phyloP scores from a whole-genome alignment of 1,140 invertebrate species.

The Tyrophagus putrescentiae region DNA sequence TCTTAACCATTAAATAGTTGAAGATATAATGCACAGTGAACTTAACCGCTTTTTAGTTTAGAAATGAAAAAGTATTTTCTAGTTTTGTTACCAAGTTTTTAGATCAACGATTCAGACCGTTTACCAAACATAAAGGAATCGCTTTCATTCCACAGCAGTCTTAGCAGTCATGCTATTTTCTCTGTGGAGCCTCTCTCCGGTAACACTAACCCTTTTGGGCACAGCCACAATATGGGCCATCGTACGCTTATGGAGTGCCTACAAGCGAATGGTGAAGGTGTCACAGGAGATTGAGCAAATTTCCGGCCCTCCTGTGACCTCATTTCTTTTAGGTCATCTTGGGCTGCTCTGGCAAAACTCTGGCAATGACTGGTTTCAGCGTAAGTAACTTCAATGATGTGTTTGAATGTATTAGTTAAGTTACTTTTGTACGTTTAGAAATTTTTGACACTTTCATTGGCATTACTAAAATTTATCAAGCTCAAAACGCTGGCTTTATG shows the following conservation, averaged over 20 bases:
- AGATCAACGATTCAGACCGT: no score
- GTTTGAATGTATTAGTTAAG: not conserved
- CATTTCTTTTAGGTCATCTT: conserved; percentile 2
- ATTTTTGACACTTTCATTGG: conserved; percentile 15
- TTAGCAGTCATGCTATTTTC: not conserved
- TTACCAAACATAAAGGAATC: no score
- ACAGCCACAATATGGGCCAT: not conserved
- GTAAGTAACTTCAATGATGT: conserved; percentile 8
- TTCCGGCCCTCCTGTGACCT: conserved; percentile 2
- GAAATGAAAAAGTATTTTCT: no score
- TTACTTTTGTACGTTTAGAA: conserved; percentile 6
- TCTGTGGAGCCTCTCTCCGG: not conserved
- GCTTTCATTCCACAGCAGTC: no score
- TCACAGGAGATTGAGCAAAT: conserved; percentile 7
- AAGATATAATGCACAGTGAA: not conserved
- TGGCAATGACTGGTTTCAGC: conserved; percentile 6
- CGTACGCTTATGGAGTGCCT: not conserved
- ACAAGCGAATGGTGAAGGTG: not conserved
- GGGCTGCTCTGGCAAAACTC: not conserved
- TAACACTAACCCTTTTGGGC: not conserved
- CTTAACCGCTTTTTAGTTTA: no score
- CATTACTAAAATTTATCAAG: conserved; percentile 17
- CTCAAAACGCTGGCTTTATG: conserved; percentile 2
- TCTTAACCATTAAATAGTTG: no score
- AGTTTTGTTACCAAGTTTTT: no score